Conservation (phyloP, 2,113 vertebrate species). For the Daboia siamensis region DNA sequence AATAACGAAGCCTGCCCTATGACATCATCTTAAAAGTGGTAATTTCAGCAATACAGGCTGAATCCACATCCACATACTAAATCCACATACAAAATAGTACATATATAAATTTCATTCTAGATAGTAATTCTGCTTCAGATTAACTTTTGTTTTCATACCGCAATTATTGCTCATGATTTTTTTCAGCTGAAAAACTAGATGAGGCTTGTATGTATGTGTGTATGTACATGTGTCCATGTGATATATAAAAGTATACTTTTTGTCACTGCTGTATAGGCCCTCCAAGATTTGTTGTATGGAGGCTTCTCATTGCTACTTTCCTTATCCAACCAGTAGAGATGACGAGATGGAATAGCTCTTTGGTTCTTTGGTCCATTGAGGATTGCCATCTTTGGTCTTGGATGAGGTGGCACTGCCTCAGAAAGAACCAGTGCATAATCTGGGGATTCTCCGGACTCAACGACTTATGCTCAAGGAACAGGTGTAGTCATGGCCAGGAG, state of each 20-base stretch:
- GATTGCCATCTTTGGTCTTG: neutral
- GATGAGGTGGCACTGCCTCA: neutral
- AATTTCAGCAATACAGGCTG: no score
- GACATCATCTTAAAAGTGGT: no score
- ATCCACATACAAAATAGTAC: no score
- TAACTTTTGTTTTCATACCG: neutral
- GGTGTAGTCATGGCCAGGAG: neutral
- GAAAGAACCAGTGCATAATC: neutral
- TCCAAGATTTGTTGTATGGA: no score
- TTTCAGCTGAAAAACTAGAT: neutral
- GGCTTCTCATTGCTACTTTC: neutral
- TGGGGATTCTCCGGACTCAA: neutral
- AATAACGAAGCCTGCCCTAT: no score
- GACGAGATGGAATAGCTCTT: neutral
- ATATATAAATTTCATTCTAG: no score
- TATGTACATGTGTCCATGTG: neutral
- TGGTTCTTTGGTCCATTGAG: neutral
- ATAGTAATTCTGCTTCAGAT: no score
- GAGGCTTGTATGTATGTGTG: neutral
- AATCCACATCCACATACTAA: no score
- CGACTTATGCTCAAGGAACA: neutral
- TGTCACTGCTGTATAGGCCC: neutral
- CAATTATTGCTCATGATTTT: neutral
- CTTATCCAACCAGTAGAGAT: neutral
- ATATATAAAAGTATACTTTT: neutral